phyloP scores from a whole-genome alignment of 53 echinoderm and acorn worm species.

The Hippasteria phrygiana region DNA sequence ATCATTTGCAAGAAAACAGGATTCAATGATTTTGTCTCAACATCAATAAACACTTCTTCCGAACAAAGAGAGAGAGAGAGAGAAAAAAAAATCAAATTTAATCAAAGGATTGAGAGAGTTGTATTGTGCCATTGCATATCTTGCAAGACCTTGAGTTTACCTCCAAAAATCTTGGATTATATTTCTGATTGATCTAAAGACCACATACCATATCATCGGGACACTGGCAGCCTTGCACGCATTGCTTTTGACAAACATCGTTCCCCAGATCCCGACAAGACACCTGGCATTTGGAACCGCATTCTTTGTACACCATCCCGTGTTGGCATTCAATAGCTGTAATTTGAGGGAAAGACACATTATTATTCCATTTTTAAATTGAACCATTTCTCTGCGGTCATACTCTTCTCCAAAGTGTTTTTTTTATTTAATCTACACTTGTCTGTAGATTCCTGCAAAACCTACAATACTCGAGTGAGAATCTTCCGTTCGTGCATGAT shows the following conservation, averaged over 20 bases:
- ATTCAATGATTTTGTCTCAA: too few relatives aligned
- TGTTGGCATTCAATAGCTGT: slow-evolving; percentile 18
- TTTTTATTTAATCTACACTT: background rate
- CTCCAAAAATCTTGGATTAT: background rate
- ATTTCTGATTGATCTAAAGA: background rate
- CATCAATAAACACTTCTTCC: too few relatives aligned
- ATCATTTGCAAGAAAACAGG: too few relatives aligned
- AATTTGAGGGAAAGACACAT: background rate
- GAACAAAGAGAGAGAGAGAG: too few relatives aligned
- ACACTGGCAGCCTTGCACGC: slow-evolving; percentile 86
- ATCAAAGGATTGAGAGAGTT: too few relatives aligned
- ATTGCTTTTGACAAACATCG: slow-evolving; percentile 70
- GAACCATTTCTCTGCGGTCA: background rate
- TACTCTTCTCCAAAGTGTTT: background rate
- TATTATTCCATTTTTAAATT: background rate
- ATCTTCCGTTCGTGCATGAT: too few relatives aligned
- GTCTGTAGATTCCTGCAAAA: background rate
- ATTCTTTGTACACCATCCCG: slow-evolving; percentile 71
- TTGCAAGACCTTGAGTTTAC: background rate
- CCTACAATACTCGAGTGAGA: too few relatives aligned
- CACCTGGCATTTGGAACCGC: slow-evolving; percentile 71
- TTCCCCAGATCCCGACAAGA: slow-evolving; percentile 74
- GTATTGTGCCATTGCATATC: background rate
- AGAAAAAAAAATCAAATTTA: too few relatives aligned
- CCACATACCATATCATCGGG: slow-evolving; percentile 49